Percentiles rank a stretch among this genome's conserved stretches.
phyloP scores from a whole-genome alignment of 2,888 invertebrate genomes.

The Nomada ferruginata region DNA sequence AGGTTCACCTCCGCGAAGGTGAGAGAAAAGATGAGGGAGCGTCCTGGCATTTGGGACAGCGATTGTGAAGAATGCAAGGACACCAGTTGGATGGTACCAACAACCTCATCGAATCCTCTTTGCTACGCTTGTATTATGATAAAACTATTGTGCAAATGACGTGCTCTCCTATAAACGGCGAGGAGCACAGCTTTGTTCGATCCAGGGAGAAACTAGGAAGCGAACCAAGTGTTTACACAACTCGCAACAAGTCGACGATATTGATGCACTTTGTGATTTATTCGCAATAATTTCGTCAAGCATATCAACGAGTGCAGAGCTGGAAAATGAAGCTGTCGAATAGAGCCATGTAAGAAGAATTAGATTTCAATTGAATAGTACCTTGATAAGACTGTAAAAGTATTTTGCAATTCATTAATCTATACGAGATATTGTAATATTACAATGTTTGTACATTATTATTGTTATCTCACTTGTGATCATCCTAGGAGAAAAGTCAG shows the following conservation, averaged over 20 bases:
- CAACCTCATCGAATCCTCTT: slow-evolving; percentile 34
- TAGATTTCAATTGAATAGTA: neutral
- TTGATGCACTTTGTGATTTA: slow-evolving; percentile 46
- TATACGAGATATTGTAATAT: neutral
- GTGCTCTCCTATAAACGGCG: slow-evolving; percentile 2
- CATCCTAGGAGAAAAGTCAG: neutral
- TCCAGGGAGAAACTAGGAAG: slow-evolving; percentile 68
- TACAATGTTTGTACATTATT: too few species aligned
- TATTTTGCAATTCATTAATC: neutral
- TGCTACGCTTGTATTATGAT: slow-evolving; percentile 39
- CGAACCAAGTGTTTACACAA: slow-evolving; percentile 31
- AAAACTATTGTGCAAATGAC: slow-evolving; percentile 42
- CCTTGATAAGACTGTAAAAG: neutral
- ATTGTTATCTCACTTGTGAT: too few species aligned
- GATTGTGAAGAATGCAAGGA: slow-evolving; percentile 75
- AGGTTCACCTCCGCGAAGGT: slow-evolving; percentile 55
- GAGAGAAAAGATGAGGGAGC: slow-evolving; percentile 69
- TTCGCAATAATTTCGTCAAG: slow-evolving; percentile 58
- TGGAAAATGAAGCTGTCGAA: slow-evolving; percentile 20
- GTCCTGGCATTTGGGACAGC: slow-evolving; percentile 76
- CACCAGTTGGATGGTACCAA: slow-evolving; percentile 52
- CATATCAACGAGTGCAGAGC: slow-evolving; percentile 10
- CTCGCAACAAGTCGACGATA: slow-evolving; percentile 23
- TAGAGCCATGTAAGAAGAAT: neutral
- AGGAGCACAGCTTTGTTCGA: slow-evolving; percentile 21